Evolutionary conservation across 1,140 invertebrate genomes (phyloP).

Genomic region (Melitaea cinxia): DNA sequence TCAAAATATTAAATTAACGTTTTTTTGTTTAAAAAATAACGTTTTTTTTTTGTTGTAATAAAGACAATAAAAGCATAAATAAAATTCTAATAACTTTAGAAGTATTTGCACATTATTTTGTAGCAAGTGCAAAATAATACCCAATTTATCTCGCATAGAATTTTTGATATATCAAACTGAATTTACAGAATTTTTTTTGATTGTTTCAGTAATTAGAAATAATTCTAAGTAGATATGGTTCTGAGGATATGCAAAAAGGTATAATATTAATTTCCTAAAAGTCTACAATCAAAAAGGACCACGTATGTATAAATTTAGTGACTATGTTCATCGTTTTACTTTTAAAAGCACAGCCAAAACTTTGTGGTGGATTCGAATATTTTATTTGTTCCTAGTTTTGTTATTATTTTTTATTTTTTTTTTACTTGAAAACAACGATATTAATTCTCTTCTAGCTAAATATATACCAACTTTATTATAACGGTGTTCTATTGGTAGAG

Average conservation of each 20-base stretch:
- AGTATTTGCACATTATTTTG: background rate
- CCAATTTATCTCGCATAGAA: background rate
- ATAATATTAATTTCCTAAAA: slow-evolving; percentile 39
- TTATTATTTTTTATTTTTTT: background rate
- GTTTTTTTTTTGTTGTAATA: background rate
- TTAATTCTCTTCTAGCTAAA: background rate
- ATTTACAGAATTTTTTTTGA: background rate
- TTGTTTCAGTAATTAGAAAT: slow-evolving; percentile 13
- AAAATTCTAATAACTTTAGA: background rate
- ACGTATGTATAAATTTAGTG: slow-evolving; percentile 48
- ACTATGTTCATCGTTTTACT: slow-evolving; percentile 51
- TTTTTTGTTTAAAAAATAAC: background rate
- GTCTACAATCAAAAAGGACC: slow-evolving; percentile 47
- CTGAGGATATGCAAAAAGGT: slow-evolving; percentile 60
- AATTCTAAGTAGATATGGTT: slow-evolving; percentile 53
- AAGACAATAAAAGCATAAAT: background rate
- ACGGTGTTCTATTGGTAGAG: background rate
- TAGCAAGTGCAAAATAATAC: background rate
- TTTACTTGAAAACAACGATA: slow-evolving; percentile 15
- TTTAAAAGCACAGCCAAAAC: slow-evolving; percentile 75
- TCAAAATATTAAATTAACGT: background rate
- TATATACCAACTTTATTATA: background rate
- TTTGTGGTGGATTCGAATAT: slow-evolving; percentile 65
- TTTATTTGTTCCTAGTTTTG: slow-evolving; percentile 23
- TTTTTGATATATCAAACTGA: slow-evolving; percentile 9